A percentile compares a stretch with the other conserved stretches of the same genome.
Evolutionary conservation across 1,140 invertebrate genomes (phyloP).

Genomic region (Chymomyza costata): DNA sequence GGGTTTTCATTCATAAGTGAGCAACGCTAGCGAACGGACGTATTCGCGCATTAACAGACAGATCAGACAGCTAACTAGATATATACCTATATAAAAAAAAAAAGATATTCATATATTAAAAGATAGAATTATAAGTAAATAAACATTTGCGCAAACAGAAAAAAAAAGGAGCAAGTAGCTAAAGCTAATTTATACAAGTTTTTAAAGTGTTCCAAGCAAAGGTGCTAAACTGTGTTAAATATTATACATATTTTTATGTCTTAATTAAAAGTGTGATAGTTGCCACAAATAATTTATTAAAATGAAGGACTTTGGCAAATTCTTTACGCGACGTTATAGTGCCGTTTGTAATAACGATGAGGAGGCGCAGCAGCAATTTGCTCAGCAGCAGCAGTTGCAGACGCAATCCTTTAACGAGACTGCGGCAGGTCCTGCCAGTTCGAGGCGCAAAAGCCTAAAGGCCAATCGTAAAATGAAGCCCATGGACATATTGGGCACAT

Average conservation of each 20-base stretch:
- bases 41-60: constrained; percentile 39
- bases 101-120: constrained; percentile 13
- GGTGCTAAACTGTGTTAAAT: constrained; percentile 2
- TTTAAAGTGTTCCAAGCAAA: constrained; percentile 46
- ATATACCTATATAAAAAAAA: too few relatives aligned
- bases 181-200: constrained; percentile 33
- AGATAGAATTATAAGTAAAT: constrained; percentile 12
- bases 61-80: constrained; percentile 16
- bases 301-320: constrained; percentile 67
- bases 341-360: constrained; percentile 54
- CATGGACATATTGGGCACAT: constrained; percentile 56
- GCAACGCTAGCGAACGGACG: constrained; percentile 63
- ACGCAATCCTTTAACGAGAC: constrained; percentile 6
- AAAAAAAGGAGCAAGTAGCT: constrained; percentile 30
- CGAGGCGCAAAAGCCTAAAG: constrained; percentile 66
- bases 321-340: constrained; percentile 65
- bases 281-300: not conserved
- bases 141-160: not conserved
- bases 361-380: constrained; percentile 10
- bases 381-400: constrained; percentile 16
- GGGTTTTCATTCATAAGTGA: constrained; percentile 71
- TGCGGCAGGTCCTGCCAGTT: constrained; percentile 23
- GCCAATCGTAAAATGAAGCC: constrained; percentile 60
- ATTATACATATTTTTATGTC: too few relatives aligned
- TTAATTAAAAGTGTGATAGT: too few relatives aligned